Base-by-base conservation (phyloP, 1,140 invertebrate genomes). In the Ips nitidus region DNA sequence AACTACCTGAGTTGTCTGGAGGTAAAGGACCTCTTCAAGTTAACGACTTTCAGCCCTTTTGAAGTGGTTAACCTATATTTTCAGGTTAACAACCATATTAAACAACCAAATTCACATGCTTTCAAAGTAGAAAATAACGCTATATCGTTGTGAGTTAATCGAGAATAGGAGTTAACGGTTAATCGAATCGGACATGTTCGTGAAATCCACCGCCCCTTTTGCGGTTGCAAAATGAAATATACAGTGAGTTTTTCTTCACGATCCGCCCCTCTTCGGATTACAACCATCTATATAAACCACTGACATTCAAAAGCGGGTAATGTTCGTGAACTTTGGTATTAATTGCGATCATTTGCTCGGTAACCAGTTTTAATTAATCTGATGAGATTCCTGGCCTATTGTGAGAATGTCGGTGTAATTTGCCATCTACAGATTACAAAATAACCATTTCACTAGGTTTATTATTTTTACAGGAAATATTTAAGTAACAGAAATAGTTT, bases 1-100 rank as follows among this genome's bases (percentile, higher is more conserved):
- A 66, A 66, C 64, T 66, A 66, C 64, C 64, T 66, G 64, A n/a
- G 8, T 22, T 22, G 22, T 40, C 64, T 58, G 8, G 8, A 42
- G 57, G 57, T 42, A 59, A 59, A 59, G 2, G 57, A 59, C 39
- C 57, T 42, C 3, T n/a, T 36, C 7, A 22, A 22, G 22, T 37
- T 42, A n/a, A 8, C 57, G 57, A 38, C 57, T 41, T 59, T 59
- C 57, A 59, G 53, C 8, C 22, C 22, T 22, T 22, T 22, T 22
- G 22, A 22, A 22, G 22, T 22, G 22, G 22, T 22, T 22, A 22
- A 22, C 22, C 22, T 22, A 22, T 22, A 22, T 22, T 22, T 22
- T 22, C 22, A 22, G 22, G 22, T 22, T 22, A 22, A 22, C 22
- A 22, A 22, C 22, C 22, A 22, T 22, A 22, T 22, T 22, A 22